Conservation (phyloP, 2,797 vertebrate genomes). For the Bovichtus diacanthus region DNA sequence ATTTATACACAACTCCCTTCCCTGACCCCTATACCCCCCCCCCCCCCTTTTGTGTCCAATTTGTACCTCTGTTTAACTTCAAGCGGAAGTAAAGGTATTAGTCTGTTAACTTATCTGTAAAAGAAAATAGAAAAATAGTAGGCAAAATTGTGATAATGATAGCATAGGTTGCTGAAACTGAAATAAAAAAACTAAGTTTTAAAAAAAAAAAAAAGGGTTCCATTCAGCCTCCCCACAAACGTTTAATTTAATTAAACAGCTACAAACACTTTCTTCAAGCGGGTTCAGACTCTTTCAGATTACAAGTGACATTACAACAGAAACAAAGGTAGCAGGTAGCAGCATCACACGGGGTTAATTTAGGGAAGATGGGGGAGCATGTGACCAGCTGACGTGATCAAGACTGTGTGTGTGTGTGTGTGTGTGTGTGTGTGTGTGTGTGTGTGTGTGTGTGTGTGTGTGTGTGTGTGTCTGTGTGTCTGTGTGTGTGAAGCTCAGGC, state of each 20-base stretch:
- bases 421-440: no score
- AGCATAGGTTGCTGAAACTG: no score
- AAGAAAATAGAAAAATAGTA: no score
- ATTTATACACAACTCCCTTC: no score
- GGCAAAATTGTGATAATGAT: no score
- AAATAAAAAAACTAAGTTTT: no score
- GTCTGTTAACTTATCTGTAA: no score
- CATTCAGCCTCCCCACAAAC: neutral
- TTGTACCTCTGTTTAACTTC: no score
- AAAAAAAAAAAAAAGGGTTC: neutral
- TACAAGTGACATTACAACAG: slow-evolving; percentile 6
- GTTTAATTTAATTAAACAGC: neutral
- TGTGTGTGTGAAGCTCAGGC: slow-evolving; percentile 32
- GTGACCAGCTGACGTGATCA: slow-evolving; percentile 38
- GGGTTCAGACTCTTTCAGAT: neutral
- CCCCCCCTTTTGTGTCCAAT: no score
- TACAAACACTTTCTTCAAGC: neutral
- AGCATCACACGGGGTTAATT: slow-evolving; percentile 19
- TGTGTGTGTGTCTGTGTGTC: neutral
- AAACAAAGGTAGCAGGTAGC: neutral
- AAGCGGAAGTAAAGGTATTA: no score
- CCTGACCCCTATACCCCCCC: no score
- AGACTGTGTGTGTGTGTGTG: slow-evolving; percentile 19
- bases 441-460: no score
- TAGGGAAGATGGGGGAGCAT: slow-evolving; percentile 25